Conservation (phyloP, 2,888 invertebrate genomes). For the Hipparchia semele region DNA sequence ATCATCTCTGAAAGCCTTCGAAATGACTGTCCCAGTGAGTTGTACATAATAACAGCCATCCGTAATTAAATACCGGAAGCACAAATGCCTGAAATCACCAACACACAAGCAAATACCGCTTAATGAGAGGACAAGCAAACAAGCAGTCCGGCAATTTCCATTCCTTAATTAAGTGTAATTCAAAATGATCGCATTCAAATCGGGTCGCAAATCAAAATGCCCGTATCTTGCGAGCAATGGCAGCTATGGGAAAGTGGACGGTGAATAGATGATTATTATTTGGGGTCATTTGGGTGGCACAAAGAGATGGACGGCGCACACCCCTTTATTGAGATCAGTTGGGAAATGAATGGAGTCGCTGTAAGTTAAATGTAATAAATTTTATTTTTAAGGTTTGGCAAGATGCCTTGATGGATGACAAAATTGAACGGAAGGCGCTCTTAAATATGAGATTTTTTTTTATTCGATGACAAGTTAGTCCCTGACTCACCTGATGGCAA, state of each 20-base stretch:
- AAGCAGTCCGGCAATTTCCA: slow-evolving; percentile 56
- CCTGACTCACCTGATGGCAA: too few relatives aligned
- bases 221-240: slow-evolving; percentile 64
- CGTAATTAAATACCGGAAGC: slow-evolving; percentile 23
- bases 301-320: slow-evolving; percentile 64
- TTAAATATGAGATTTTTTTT: too few relatives aligned
- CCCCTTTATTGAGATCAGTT: slow-evolving; percentile 57
- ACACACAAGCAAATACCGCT: slow-evolving; percentile 38
- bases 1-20: slow-evolving; percentile 12
- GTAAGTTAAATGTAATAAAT: neutral
- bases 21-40: neutral
- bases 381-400: neutral
- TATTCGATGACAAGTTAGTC: too few relatives aligned
- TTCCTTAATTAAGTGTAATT: slow-evolving; percentile 75
- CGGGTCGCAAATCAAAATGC: slow-evolving; percentile 74
- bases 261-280: slow-evolving; percentile 77
- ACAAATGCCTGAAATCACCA: slow-evolving; percentile 25
- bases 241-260: slow-evolving; percentile 73
- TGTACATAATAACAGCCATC: slow-evolving; percentile 6
- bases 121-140: slow-evolving; percentile 52
- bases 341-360: slow-evolving; percentile 51
- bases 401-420: too few relatives aligned
- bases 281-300: slow-evolving; percentile 78
- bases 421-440: too few relatives aligned
- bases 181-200: slow-evolving; percentile 73